Percentiles rank a stretch among this genome's conserved stretches.
Evolutionary conservation across 2,888 invertebrate species (phyloP).

Genomic region (Lepidocyrtinus sp.): DNA sequence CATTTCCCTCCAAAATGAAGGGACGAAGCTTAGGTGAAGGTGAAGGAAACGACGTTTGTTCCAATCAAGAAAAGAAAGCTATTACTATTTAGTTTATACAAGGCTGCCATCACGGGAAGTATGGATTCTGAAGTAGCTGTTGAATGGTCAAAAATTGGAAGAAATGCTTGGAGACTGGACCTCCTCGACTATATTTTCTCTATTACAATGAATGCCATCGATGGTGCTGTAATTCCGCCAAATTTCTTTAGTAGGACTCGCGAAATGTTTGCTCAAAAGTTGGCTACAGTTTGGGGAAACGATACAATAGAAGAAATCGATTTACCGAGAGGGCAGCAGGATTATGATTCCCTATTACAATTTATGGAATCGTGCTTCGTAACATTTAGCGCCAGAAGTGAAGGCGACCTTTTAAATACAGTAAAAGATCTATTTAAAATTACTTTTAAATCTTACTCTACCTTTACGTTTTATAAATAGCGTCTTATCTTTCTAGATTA

Average conservation of each 20-base stretch:
- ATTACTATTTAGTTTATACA: slow-evolving; percentile 34
- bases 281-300: slow-evolving; percentile 30
- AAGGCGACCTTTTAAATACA: too few relatives aligned
- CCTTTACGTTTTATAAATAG: too few relatives aligned
- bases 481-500: too few relatives aligned
- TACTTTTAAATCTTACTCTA: too few relatives aligned
- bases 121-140: slow-evolving; percentile 21
- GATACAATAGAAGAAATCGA: not conserved
- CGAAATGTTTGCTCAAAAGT: slow-evolving; percentile 34
- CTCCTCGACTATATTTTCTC: slow-evolving; percentile 40
- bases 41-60: slow-evolving; percentile 16
- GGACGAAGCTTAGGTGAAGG: not conserved
- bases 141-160: slow-evolving; percentile 23
- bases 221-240: not conserved
- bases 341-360: not conserved
- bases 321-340: not conserved
- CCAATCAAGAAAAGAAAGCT: slow-evolving; percentile 17
- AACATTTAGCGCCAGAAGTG: too few relatives aligned
- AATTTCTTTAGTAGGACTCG: slow-evolving; percentile 33
- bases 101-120: slow-evolving; percentile 18
- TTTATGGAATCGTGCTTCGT: not conserved
- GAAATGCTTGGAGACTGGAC: slow-evolving; percentile 46
- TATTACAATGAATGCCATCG: slow-evolving; percentile 16
- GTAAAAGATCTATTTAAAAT: too few relatives aligned
- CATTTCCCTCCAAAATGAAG: slow-evolving; percentile 20